Percentiles rank a stretch among this genome's conserved stretches.
These are phyloP conservation scores for Chorisops tibialis DNA, from an alignment of 2,888 invertebrate species.

Conservation along the genomic window DNA sequence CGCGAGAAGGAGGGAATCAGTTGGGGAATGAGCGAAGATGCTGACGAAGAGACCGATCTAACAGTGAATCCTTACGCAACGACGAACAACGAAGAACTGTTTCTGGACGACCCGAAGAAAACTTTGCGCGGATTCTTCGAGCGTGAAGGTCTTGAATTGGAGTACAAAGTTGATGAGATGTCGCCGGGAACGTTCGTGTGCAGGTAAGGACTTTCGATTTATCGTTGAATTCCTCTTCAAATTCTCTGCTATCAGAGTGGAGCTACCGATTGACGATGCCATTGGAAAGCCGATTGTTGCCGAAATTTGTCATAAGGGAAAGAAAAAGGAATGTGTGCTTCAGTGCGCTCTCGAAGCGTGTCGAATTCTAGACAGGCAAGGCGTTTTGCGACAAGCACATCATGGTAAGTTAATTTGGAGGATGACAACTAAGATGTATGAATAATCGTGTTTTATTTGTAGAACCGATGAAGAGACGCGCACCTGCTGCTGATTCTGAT, in stretches of 20 bases:
- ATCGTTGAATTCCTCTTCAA: too few relatives aligned
- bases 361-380: slow-evolving; percentile 81
- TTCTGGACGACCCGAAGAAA: slow-evolving; percentile 92
- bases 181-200: slow-evolving; percentile 84
- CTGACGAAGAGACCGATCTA: slow-evolving; percentile 78
- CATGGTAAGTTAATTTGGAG: slow-evolving; percentile 61
- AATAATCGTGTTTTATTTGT: slow-evolving; percentile 33
- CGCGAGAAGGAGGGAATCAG: slow-evolving; percentile 71
- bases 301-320: slow-evolving; percentile 82
- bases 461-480: slow-evolving; percentile 80
- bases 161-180: slow-evolving; percentile 83
- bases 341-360: slow-evolving; percentile 96
- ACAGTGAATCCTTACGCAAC: slow-evolving; percentile 80
- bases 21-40: slow-evolving; percentile 95
- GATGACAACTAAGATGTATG: background rate
- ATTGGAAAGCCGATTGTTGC: slow-evolving; percentile 74
- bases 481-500: slow-evolving; percentile 77
- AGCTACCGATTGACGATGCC: slow-evolving; percentile 76
- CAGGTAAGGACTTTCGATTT: slow-evolving; percentile 55
- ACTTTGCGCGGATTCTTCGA: slow-evolving; percentile 92
- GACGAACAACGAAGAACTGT: slow-evolving; percentile 81
- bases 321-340: slow-evolving; percentile 90
- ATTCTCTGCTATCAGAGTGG: slow-evolving; percentile 57
- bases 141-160: slow-evolving; percentile 80
- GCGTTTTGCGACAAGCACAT: slow-evolving; percentile 78